Evolutionary conservation across 2,113 vertebrate genomes (phyloP), one percentile per base, ranked within the genome.

Genomic region (Hemichromis elongatus): DNA sequence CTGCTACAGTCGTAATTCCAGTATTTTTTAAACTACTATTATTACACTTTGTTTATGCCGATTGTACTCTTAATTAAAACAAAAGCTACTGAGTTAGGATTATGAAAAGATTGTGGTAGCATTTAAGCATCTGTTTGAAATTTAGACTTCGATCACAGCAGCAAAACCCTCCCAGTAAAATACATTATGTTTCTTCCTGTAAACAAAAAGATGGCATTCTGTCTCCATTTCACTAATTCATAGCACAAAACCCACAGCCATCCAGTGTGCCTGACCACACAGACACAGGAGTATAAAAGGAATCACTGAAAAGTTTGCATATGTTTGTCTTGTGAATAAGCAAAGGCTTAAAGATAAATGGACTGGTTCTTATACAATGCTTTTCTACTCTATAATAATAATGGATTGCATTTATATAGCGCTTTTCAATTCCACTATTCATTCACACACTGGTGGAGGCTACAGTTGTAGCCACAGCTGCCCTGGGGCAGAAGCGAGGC

Each of bases 101-200:
- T 73, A 18, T 10, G 0, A 47, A 11, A 73, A 73, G 68, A 47
- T 28, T 0, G 0, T 11, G 8, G 24, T 0, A 7, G 42, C 14
- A 73, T 28, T 47, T 73, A 73, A 73, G 8, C 40, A 47, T n/a
- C 19, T 21, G 63, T 24, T 37, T 68, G n/a, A 61, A 16, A 50
- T 16, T 73, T 11, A 28, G 16, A 1, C 10, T 63, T 73, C 13
- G 18, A 47, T 42, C 9, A 30, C 42, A 45, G 66, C 12, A 26
- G 24, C 13, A 47, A 73, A 73, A 73, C 2, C 18, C 24, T 19
- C 19, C 42, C 3, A 30, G 42, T 50, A 73, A 47, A 73, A 30
- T 73, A 30, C 42, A 0, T 30, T 73, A 73, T 12, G 19, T 73
- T 4, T 19, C 21, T 50, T 73, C 9, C 18, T 30, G 24, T 47